Conservation (phyloP, 2,888 invertebrate species). For the Hirtodrosophila confusa region DNA sequence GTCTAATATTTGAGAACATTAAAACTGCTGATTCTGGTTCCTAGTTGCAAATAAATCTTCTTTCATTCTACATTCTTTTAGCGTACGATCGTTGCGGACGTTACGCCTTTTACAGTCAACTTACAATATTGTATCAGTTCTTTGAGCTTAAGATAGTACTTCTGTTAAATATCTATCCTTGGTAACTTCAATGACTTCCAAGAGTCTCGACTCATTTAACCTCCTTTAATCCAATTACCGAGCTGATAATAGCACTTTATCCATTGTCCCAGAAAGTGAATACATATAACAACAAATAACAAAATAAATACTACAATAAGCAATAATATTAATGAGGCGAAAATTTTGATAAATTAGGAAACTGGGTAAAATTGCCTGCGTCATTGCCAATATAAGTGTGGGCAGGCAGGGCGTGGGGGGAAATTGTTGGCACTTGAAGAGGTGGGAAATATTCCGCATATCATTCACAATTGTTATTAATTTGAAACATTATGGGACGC, state of each 20-base stretch:
- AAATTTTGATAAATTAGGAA: conserved; percentile 39
- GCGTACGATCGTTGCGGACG: too few species aligned
- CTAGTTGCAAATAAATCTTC: too few species aligned
- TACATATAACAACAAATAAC: not conserved
- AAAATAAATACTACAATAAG: conserved; percentile 11
- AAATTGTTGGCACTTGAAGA: conserved; percentile 31
- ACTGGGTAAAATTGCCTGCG: conserved; percentile 27
- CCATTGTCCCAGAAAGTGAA: conserved; percentile 10
- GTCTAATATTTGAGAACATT: too few species aligned
- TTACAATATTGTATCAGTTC: too few species aligned
- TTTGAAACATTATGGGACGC: conserved; percentile 67
- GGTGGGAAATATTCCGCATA: conserved; percentile 45
- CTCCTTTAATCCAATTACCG: not conserved
- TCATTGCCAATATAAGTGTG: conserved; percentile 28
- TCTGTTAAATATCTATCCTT: too few species aligned
- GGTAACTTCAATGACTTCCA: too few species aligned
- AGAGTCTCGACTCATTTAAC: too few species aligned
- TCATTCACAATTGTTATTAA: conserved; percentile 72
- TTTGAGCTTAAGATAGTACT: too few species aligned
- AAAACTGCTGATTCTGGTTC: too few species aligned
- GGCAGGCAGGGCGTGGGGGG: not conserved
- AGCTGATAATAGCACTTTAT: too few species aligned
- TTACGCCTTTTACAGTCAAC: too few species aligned
- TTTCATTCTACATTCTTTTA: too few species aligned
- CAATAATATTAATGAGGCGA: conserved; percentile 16